Conservation (phyloP, 2,888 invertebrate genomes). For the Hylaea fasciaria region DNA sequence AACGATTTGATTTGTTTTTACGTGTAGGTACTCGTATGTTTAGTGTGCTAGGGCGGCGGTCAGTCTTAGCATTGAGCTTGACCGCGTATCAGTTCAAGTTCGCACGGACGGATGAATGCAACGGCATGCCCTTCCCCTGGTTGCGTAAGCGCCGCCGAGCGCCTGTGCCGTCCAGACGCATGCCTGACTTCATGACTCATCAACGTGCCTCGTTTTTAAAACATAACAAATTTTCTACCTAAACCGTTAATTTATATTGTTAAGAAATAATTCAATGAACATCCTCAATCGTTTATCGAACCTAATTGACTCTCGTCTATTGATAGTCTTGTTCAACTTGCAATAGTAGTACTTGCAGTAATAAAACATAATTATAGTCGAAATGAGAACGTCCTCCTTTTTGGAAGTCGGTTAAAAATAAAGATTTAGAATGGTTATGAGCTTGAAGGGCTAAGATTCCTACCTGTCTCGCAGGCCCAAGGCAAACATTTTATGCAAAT, state of each 20-base stretch:
- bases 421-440: slow-evolving; percentile 1
- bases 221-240: slow-evolving; percentile 61
- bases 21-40: neutral
- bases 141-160: slow-evolving; percentile 60
- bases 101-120: slow-evolving; percentile 56
- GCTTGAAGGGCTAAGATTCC: slow-evolving; percentile 26
- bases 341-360: too few relatives aligned
- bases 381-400: too few relatives aligned
- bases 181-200: slow-evolving; percentile 71
- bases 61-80: slow-evolving; percentile 63
- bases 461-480: slow-evolving; percentile 47
- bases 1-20: neutral
- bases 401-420: neutral
- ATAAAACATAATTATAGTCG: too few relatives aligned
- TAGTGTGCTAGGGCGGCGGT: slow-evolving; percentile 14
- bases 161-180: slow-evolving; percentile 49
- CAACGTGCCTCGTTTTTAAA: slow-evolving; percentile 72
- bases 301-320: slow-evolving; percentile 50
- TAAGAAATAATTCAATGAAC: slow-evolving; percentile 58
- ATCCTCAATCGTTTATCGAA: slow-evolving; percentile 62
- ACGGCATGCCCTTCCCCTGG: slow-evolving; percentile 40
- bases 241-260: slow-evolving; percentile 70
- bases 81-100: slow-evolving; percentile 75
- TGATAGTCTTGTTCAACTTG: slow-evolving; percentile 47
- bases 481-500: slow-evolving; percentile 76